phyloP scores from a whole-genome alignment of 2,888 invertebrate species.

The Pterostichus madidus region DNA sequence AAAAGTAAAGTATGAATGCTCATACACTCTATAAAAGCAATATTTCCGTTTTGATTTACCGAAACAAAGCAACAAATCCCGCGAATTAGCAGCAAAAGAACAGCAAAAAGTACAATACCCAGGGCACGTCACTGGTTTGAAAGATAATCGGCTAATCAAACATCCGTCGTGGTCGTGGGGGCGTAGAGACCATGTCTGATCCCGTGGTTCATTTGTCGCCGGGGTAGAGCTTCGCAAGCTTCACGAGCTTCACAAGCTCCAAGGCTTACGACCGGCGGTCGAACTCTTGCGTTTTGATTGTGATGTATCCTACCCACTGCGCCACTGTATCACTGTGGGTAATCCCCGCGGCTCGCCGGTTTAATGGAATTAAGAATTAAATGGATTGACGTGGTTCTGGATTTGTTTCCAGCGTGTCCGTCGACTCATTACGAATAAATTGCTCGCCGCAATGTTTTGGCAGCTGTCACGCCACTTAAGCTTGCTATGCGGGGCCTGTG shows the following conservation, averaged over 20 bases:
- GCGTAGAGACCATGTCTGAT: constrained; percentile 19
- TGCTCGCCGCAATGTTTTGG: constrained; percentile 64
- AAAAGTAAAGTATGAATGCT: too few species aligned
- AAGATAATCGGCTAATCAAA: constrained; percentile 64
- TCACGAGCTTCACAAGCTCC: too few species aligned
- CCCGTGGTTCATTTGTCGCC: constrained; percentile 59
- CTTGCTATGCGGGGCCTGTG: not conserved
- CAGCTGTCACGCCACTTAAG: constrained; percentile 63
- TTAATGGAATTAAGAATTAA: constrained; percentile 67
- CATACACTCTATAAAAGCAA: not conserved
- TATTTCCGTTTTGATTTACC: not conserved
- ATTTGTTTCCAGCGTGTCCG: constrained; percentile 66
- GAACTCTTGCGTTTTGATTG: constrained; percentile 57
- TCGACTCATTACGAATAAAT: constrained; percentile 65
- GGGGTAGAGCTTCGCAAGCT: not conserved
- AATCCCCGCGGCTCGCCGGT: constrained; percentile 54
- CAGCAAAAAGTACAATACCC: constrained; percentile 10
- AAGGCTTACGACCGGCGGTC: not conserved
- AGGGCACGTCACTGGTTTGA: constrained; percentile 17
- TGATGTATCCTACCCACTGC: constrained; percentile 51
- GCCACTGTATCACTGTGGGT: constrained; percentile 17
- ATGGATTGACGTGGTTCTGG: constrained; percentile 65
- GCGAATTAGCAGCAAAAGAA: constrained; percentile 10
- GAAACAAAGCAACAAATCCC: not conserved
- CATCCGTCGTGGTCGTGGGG: constrained; percentile 29